Percentiles rank a stretch among this genome's conserved stretches.
Conservation (phyloP, 2,797 vertebrate species). For the Botia kubotai region DNA sequence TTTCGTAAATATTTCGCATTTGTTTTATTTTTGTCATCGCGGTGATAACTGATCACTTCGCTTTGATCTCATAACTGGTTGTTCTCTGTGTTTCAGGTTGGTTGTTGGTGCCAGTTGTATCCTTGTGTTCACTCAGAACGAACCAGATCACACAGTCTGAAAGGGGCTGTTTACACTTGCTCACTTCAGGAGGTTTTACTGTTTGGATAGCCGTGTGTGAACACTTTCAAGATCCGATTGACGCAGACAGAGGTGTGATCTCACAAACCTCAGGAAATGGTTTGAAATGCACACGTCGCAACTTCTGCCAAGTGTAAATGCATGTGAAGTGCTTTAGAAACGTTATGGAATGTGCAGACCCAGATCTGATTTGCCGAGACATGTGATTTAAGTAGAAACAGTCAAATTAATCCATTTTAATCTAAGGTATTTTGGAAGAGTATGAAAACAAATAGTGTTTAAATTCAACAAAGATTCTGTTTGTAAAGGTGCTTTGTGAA, state of each 20-base stretch:
- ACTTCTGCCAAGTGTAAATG: no score
- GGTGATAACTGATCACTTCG: conserved; percentile 10
- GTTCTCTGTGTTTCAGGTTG: conserved; percentile 81
- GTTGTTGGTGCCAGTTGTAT: conserved; percentile 98
- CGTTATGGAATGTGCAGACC: no score
- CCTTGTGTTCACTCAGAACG: conserved; percentile 73
- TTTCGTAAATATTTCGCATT: not conserved
- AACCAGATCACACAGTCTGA: not conserved
- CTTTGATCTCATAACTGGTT: conserved; percentile 54
- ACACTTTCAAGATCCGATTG: no score
- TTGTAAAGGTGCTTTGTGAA: not conserved
- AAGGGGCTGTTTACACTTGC: no score
- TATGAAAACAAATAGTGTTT: not conserved
- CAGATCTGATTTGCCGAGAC: no score
- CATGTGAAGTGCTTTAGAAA: no score
- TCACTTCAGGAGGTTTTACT: not conserved
- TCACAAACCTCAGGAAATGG: no score
- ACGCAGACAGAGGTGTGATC: no score
- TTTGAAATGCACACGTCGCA: no score
- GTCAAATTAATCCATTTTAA: no score
- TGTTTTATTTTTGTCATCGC: not conserved
- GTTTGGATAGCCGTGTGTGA: not conserved
- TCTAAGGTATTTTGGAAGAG: no score
- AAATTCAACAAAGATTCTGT: not conserved
- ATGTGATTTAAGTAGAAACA: no score